Base-by-base conservation (phyloP, 2,888 invertebrate genomes). In the Ditylenchus weischeri region DNA sequence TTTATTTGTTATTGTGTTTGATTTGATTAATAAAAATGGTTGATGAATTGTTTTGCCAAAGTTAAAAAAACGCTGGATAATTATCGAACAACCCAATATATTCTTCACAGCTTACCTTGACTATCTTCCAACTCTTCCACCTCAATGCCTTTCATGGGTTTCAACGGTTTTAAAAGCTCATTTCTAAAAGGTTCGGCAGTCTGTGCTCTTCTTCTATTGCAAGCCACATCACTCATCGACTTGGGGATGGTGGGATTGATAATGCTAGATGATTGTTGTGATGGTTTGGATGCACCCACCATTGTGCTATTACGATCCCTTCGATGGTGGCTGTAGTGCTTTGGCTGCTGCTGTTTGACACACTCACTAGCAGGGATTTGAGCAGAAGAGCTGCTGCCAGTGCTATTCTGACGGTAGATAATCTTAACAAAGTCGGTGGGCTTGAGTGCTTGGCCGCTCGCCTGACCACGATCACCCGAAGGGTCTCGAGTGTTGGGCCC, bases 171-270 rank as follows among this genome's bases (percentile, higher is more conserved):
- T 29, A 29, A 21, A 10, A 23, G 21, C 23, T 29, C 18, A n/a
- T 23, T 63, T 21, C 10, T 49, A 35, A 36, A 36, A 18, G 23
- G 29, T 19, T 71, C 59, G 1, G 36, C 49, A n/a, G 57, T 21
- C 21, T 59, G 60, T 13, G 67, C 23, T 10, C 51, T 48, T 29
- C 73, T 21, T 19, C 62, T 59, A 59, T 68, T 72, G 62, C 69
- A 73, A 47, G 65, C 57, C 43, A 75, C 62, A 59, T 74, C 74
- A 64, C 74, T 75, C 65, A 75, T 65, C 18, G 74, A 74, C 62
- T 74, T 74, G 43, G 68, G 61, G 54, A 74, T 70, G 23, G 68
- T 58, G 43, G 58, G 11, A 10, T n/a, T 21, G 49, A n/a, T 8
- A 35, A 43, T 54, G 8, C 59, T 57, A 15, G 23, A 29, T 21